Conservation (phyloP, 2,113 vertebrate species). For the Propithecus coquereli region DNA sequence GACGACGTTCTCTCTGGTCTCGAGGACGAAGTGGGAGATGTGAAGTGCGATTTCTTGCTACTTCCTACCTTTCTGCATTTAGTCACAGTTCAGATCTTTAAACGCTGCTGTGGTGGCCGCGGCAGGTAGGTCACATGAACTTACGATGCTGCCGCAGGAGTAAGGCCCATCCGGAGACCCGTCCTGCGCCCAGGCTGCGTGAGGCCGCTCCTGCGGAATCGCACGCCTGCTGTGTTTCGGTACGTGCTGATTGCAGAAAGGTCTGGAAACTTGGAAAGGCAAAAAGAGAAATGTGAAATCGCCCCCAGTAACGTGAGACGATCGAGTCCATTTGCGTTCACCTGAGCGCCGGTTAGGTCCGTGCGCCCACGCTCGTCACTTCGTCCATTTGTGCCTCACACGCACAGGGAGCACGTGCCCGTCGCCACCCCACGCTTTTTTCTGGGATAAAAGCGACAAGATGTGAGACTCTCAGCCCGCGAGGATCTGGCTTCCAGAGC, state of each 20-base stretch:
- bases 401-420: too few species aligned
- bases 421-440: accelerated
- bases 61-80: neutral
- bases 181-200: neutral
- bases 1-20: too few species aligned
- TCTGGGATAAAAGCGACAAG: neutral
- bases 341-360: neutral
- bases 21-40: neutral
- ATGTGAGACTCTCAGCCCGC: too few species aligned
- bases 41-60: neutral
- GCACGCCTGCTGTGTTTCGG: too few species aligned
- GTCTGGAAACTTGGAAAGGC: neutral
- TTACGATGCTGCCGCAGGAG: neutral
- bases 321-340: neutral
- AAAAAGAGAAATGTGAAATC: neutral
- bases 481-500: too few species aligned
- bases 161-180: neutral
- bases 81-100: neutral
- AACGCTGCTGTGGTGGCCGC: accelerated
- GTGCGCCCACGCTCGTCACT: neutral
- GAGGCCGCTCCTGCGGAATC: too few species aligned
- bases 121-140: neutral
- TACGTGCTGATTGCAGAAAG: neutral
- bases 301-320: neutral
- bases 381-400: accelerated